phyloP scores from a whole-genome alignment of 2,113 vertebrate species.

The Capreolus pygargus region DNA sequence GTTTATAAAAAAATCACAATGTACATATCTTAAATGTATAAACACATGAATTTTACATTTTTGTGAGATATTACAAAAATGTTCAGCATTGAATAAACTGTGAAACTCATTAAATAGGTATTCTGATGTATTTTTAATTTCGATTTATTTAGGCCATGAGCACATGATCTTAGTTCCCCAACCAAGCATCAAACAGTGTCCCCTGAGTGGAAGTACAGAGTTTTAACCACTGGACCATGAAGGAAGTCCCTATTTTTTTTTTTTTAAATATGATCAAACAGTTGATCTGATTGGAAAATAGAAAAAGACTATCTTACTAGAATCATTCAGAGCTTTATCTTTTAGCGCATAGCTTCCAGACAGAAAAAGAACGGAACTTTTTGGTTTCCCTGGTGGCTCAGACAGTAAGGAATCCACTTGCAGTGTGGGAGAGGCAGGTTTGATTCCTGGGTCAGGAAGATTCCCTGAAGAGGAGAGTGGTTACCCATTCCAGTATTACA shows the following conservation, averaged over 20 bases:
- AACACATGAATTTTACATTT: conserved; percentile 20
- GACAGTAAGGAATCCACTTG: neutral
- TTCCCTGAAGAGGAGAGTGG: neutral
- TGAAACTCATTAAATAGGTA: neutral
- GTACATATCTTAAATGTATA: conserved; percentile 8
- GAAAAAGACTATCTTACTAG: neutral
- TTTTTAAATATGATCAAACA: neutral
- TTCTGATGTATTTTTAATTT: neutral
- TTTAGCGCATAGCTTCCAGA: neutral
- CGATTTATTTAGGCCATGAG: neutral
- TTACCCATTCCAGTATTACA: neutral
- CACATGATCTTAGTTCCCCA: neutral
- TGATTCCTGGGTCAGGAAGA: neutral
- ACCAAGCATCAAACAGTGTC: neutral
- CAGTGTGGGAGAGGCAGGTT: neutral
- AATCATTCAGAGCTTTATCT: neutral
- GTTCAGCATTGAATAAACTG: neutral
- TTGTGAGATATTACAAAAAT: neutral
- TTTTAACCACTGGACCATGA: neutral
- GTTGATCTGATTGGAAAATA: neutral
- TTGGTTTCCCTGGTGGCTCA: neutral
- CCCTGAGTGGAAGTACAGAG: neutral
- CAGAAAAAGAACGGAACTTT: neutral
- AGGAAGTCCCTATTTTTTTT: neutral
- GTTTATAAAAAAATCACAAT: neutral